Conservation (phyloP, 2,888 invertebrate species). For the Heliconius ethilla region DNA sequence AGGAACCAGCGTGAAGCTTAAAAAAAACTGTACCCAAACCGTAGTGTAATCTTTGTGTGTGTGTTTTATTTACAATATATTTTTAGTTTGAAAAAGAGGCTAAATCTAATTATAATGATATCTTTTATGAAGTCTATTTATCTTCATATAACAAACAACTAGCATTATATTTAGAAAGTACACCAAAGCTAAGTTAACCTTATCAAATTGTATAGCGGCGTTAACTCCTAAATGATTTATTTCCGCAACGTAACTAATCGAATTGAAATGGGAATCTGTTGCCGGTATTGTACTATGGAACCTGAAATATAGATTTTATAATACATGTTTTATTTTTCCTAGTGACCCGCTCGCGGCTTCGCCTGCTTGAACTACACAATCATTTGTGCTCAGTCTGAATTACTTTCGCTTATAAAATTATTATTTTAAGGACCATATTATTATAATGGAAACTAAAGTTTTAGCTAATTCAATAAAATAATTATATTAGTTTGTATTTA, state of each 20-base stretch:
- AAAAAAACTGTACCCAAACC: not conserved
- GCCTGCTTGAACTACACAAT: too few relatives aligned
- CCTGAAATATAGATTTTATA: not conserved
- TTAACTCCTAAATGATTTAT: slow-evolving; percentile 45
- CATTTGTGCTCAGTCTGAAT: too few relatives aligned
- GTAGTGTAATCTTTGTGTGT: not conserved
- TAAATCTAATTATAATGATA: not conserved
- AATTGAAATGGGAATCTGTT: slow-evolving; percentile 39
- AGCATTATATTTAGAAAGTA: slow-evolving; percentile 43
- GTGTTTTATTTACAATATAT: not conserved
- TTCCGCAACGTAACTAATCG: slow-evolving; percentile 46
- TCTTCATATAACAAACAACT: not conserved
- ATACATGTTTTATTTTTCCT: not conserved
- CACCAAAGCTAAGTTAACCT: slow-evolving; percentile 36
- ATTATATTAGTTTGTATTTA: too few relatives aligned
- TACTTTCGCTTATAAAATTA: too few relatives aligned
- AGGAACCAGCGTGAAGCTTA: too few relatives aligned
- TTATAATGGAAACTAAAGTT: too few relatives aligned
- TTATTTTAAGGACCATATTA: too few relatives aligned
- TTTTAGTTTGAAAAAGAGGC: not conserved
- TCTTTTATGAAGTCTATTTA: not conserved
- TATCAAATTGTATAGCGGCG: slow-evolving; percentile 46
- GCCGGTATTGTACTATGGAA: slow-evolving; percentile 35
- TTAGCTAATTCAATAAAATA: too few relatives aligned
- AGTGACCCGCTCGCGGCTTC: too few relatives aligned